Percentiles rank a stretch among this genome's conserved stretches.
These are phyloP conservation scores for Linnaemya vulpina DNA, from an alignment of 2,888 invertebrate genomes.

Conservation along the genomic window DNA sequence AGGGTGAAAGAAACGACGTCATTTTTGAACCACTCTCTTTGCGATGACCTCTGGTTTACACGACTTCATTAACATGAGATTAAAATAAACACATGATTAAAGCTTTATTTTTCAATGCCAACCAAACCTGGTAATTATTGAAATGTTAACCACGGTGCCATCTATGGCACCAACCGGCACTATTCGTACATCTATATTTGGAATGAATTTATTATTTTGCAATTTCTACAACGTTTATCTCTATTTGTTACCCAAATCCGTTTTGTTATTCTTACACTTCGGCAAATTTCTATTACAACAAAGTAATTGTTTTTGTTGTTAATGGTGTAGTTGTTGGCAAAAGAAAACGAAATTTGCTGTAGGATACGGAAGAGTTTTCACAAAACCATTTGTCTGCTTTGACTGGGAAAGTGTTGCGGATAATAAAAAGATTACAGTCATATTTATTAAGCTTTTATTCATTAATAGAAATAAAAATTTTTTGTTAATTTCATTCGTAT, in stretches of 20 bases:
- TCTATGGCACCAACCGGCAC: background rate
- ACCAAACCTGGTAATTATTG: no score
- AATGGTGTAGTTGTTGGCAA: background rate
- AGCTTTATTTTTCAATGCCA: no score
- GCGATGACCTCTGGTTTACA: no score
- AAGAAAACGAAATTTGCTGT: constrained; percentile 1
- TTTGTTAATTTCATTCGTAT: no score
- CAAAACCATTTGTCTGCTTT: background rate
- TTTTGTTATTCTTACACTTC: background rate
- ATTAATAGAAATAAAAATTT: no score
- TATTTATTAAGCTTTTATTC: background rate
- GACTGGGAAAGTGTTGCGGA: background rate
- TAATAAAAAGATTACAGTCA: constrained; percentile 2
- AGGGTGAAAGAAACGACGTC: no score
- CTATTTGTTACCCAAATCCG: background rate
- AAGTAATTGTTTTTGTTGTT: background rate
- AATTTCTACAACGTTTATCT: background rate
- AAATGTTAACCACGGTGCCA: no score
- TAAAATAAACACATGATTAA: no score
- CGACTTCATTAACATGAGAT: no score
- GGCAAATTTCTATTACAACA: background rate
- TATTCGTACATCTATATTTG: background rate
- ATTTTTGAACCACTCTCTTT: no score
- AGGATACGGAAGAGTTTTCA: constrained; percentile 1
- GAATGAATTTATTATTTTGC: background rate